These are phyloP conservation scores for Campaea margaritaria DNA, from an alignment of 2,888 invertebrate species.

Conservation along the genomic window DNA sequence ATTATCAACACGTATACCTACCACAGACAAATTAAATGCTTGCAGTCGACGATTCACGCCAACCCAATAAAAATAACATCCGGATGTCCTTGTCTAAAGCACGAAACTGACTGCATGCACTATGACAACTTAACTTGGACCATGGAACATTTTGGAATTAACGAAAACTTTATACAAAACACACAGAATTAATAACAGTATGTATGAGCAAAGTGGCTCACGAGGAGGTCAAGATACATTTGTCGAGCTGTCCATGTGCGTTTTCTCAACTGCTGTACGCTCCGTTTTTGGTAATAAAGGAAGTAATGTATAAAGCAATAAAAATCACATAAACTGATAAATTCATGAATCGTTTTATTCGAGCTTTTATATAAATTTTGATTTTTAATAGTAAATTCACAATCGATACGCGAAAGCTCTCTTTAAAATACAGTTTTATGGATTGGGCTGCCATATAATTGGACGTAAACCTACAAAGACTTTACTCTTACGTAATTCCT, in stretches of 20 bases:
- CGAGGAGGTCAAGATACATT: slow-evolving; percentile 4
- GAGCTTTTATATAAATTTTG: slow-evolving; percentile 4
- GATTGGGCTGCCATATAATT: too few species aligned
- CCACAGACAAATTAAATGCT: slow-evolving; percentile 23
- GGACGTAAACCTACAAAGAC: background rate
- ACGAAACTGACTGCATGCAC: slow-evolving; percentile 42
- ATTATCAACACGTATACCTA: slow-evolving; percentile 19
- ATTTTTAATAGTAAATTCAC: background rate
- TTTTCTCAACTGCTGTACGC: slow-evolving; percentile 10
- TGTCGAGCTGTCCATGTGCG: slow-evolving; percentile 1
- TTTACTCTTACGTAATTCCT: too few species aligned
- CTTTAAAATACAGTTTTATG: too few species aligned
- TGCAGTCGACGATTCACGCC: slow-evolving; percentile 33
- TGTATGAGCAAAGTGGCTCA: slow-evolving; percentile 5
- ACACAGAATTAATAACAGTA: background rate
- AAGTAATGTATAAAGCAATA: slow-evolving; percentile 30
- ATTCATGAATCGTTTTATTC: slow-evolving; percentile 3
- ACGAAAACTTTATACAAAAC: slow-evolving; percentile 3
- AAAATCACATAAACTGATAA: slow-evolving; percentile 25
- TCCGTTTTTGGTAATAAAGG: slow-evolving; percentile 29
- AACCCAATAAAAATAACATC: slow-evolving; percentile 43
- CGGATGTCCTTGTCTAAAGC: slow-evolving; percentile 55
- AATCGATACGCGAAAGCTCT: too few species aligned
- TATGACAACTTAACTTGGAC: slow-evolving; percentile 7
- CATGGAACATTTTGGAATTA: slow-evolving; percentile 9